Percentiles rank a stretch among this genome's conserved stretches.
These are phyloP conservation scores for Alectura lathami DNA, from an alignment of 2,113 vertebrate genomes.

Conservation along the genomic window DNA sequence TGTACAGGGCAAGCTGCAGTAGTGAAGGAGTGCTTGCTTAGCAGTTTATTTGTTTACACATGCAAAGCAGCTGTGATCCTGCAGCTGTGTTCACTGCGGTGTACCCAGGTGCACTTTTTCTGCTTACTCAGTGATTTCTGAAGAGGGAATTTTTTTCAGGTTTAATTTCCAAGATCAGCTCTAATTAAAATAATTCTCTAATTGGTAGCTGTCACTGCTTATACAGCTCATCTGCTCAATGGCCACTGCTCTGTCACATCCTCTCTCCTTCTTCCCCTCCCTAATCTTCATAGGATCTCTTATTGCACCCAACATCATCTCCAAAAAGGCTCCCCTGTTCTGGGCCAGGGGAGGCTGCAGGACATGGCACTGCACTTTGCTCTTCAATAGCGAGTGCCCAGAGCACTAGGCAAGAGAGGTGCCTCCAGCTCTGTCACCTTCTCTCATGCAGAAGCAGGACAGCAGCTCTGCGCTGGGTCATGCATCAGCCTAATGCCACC, in stretches of 20 bases:
- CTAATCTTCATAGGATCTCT: background rate
- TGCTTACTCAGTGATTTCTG: background rate
- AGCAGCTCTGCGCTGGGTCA: background rate
- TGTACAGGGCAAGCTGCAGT: background rate
- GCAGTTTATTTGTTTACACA: background rate
- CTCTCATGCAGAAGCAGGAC: background rate
- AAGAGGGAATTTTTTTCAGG: background rate
- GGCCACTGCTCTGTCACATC: background rate
- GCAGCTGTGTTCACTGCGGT: background rate
- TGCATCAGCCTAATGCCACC: background rate
- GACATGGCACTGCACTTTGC: background rate
- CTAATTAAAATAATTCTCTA: background rate
- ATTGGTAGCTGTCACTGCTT: background rate
- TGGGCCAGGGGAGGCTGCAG: background rate
- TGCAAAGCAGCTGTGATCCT: background rate
- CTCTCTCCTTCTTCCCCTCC: background rate
- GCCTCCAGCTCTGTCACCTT: background rate
- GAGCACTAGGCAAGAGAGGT: rapidly evolving
- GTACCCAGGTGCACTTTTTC: background rate
- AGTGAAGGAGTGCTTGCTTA: background rate
- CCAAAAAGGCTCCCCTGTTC: background rate
- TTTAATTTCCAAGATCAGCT: background rate
- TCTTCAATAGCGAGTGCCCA: background rate
- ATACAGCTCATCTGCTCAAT: background rate
- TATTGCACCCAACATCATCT: background rate